Evolutionary conservation across 2,797 vertebrate genomes (phyloP), one percentile per base, ranked within the genome.

Genomic region (Leptatherina wallacei): DNA sequence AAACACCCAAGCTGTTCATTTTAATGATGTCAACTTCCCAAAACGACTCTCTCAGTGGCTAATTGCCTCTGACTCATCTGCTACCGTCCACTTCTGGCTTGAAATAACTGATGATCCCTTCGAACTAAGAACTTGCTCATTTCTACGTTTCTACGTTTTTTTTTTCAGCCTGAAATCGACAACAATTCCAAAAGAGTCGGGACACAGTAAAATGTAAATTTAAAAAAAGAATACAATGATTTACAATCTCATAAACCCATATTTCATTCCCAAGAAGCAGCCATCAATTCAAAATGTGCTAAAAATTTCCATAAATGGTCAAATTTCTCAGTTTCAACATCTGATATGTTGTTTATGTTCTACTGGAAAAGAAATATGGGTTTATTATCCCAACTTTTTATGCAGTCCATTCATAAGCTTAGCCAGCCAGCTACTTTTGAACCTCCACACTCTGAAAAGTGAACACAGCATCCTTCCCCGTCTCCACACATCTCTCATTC

Each of bases 21-120:
- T 75, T 68, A 76, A 85, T 61, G 66, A 61, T 62, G 73, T 82
- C 78, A 83, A 63, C 76, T 74, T 56, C 40, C 73, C 55, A n/a
- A 33, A 14, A 29, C 78, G 82, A 82, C 67, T 76, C 80, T 11
- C 2, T 69, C 38, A 0, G 75, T 70, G 69, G 73, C 68, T 11
- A 3, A 38, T 66, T 56, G 14, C 38, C 10, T 13, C 38, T 40
- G 38, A 40, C 38, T 40, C 38, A 40, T 40, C 35, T 40, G 38
- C 73, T 61, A 58, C 60, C 67, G 54, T 44, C 38, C 6, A 63
- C 30, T 70, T 42, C 30, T 13, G 49, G 63, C 49, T 27, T 24
- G 47, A 63, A 83, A 68, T 30, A 65, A 7, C 30, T 8, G 30
- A 18, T 24, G 42, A 5, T 38, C 36, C 36, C 36, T 38, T 12